Conservation (phyloP, 2,888 invertebrate genomes). For the Colostygia pectinataria region DNA sequence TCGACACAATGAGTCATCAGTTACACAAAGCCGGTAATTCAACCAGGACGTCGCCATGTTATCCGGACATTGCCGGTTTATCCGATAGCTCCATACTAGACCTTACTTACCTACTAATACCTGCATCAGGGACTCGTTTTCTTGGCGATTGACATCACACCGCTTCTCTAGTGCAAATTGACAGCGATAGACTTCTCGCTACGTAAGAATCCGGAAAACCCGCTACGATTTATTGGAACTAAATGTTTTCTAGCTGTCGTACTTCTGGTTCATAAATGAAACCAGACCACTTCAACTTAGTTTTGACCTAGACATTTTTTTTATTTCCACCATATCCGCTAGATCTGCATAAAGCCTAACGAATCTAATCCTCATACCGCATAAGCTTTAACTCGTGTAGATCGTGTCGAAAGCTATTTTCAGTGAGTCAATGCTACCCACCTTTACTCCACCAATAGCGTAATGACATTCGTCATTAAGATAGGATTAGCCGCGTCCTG, state of each 20-base stretch:
- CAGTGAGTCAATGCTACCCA: constrained; percentile 17
- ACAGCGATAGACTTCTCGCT: neutral
- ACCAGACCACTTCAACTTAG: no score
- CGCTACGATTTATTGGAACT: neutral
- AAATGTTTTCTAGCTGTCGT: neutral
- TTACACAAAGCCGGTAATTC: constrained; percentile 57
- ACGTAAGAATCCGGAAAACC: neutral
- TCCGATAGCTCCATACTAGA: constrained; percentile 34
- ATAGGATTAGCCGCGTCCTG: constrained; percentile 56
- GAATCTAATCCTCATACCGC: constrained; percentile 4
- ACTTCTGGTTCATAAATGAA: no score
- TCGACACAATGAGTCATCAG: constrained; percentile 54
- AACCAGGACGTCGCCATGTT: constrained; percentile 49
- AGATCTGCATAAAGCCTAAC: neutral
- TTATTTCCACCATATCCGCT: neutral
- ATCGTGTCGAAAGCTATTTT: constrained; percentile 23
- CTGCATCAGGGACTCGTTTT: constrained; percentile 9
- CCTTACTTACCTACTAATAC: constrained; percentile 30
- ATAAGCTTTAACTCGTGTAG: constrained; percentile 31
- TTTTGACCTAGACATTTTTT: neutral
- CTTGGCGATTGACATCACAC: constrained; percentile 5
- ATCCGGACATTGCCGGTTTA: constrained; percentile 47
- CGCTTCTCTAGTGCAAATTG: neutral
- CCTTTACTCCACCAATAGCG: constrained; percentile 1
- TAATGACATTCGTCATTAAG: constrained; percentile 36